Evolutionary conservation across 2,797 vertebrate species (phyloP).

Genomic region (Etheostoma nigrum): DNA sequence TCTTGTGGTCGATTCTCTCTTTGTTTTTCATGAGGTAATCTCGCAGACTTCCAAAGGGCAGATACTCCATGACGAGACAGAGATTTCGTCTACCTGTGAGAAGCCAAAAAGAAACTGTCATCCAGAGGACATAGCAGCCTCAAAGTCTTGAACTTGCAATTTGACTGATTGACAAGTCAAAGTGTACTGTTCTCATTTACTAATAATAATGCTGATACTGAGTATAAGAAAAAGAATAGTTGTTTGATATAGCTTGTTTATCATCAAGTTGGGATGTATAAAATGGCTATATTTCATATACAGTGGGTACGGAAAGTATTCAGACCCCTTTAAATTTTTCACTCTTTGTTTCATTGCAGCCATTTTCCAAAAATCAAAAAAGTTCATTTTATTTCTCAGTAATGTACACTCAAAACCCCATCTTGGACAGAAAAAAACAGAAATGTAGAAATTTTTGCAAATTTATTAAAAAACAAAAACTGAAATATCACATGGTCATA

Average conservation of each 20-base stretch:
- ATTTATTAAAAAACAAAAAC: too few relatives aligned
- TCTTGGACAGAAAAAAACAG: too few relatives aligned
- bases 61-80: constrained; percentile 96
- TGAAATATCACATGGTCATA: too few relatives aligned
- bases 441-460: too few relatives aligned
- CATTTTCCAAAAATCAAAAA: too few relatives aligned
- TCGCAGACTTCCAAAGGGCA: constrained; percentile 95
- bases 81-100: constrained; percentile 91
- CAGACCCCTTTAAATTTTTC: too few relatives aligned
- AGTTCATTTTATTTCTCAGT: too few relatives aligned
- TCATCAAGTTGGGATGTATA: too few relatives aligned
- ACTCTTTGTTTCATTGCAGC: too few relatives aligned
- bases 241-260: not conserved
- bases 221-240: not conserved
- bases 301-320: too few relatives aligned
- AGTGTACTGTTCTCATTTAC: not conserved
- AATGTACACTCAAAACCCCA: too few relatives aligned
- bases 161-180: not conserved
- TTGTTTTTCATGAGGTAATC: constrained; percentile 97
- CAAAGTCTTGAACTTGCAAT: not conserved
- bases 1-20: constrained; percentile 93
- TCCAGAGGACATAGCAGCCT: fast-evolving
- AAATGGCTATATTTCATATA: not conserved
- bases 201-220: too few relatives aligned
- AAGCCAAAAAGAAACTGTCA: constrained; percentile 8